phyloP scores from a whole-genome alignment of 2,888 invertebrate genomes.

The Agrilus mali region DNA sequence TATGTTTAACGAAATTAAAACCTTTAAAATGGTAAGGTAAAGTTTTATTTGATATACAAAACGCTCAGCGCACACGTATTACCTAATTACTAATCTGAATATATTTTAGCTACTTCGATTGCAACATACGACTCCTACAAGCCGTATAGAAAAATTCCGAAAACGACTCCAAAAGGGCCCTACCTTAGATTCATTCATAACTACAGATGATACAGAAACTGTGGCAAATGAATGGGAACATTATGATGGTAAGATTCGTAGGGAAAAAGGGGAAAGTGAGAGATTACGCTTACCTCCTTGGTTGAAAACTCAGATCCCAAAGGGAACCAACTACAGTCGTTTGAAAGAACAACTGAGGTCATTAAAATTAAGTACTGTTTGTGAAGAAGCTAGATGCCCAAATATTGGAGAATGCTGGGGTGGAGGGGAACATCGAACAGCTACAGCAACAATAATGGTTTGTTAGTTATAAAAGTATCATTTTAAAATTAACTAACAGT shows the following conservation, averaged over 20 bases:
- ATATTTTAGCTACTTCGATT: too few species aligned
- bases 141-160: too few species aligned
- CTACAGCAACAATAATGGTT: slow-evolving; percentile 99
- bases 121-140: too few species aligned
- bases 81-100: too few species aligned
- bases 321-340: slow-evolving; percentile 72
- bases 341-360: slow-evolving; percentile 76
- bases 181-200: slow-evolving; percentile 18
- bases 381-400: slow-evolving; percentile 95
- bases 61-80: too few species aligned
- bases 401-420: slow-evolving; percentile 99
- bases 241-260: slow-evolving; percentile 68
- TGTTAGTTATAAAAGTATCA: slow-evolving; percentile 1
- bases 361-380: slow-evolving; percentile 86
- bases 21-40: too few species aligned
- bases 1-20: slow-evolving; percentile 22
- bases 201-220: slow-evolving; percentile 20
- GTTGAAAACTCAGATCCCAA: slow-evolving; percentile 89
- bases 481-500: not conserved
- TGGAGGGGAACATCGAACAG: slow-evolving; percentile 82
- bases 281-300: slow-evolving; percentile 83
- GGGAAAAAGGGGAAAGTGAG: slow-evolving; percentile 65
- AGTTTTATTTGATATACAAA: too few species aligned
- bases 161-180: too few species aligned
- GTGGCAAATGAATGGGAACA: slow-evolving; percentile 44